Evolutionary conservation across 2,113 vertebrate species (phyloP), one percentile per base, ranked within the genome.

Genomic region (Nansenia antarctica): DNA sequence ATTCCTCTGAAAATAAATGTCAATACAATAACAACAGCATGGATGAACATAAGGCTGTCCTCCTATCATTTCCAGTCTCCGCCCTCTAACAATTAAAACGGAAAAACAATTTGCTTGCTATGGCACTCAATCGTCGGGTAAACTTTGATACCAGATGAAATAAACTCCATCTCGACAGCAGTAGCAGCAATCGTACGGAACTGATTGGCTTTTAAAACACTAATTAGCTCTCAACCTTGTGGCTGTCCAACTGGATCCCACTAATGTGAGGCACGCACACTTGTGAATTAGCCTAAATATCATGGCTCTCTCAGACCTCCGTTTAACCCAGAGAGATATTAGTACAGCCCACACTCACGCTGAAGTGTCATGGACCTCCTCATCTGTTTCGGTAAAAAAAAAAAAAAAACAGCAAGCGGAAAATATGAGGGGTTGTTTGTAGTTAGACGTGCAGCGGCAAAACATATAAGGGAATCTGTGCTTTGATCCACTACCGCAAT

Each of bases 221-320:
- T 84, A 80, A 83, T 86, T 86, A 82, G 72, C 67, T 67, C 66
- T 71, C 74, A 76, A 79, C 77, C 79, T 82, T 72, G 37, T 62
- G 65, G 62, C 67, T 65, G 60, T 73, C 75, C 68, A 63, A 84
- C 70, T 69, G 80, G 32, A 57, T 62, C 70, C 62, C 34, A 54
- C 68, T 70, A 73, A 67, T 72, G 75, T 69, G 69, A 45, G 34
- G 58, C 34, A 30, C 65, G 49, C 32, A 70, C 35, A 31, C 77
- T 82, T 67, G 66, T 73, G 73, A 80, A 76, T 75, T 71, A 69
- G 24, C 74, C 55, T 66, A 62, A 79, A 74, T 68, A 80, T 69
- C 68, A 54, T 30, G 55, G 42, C 69, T 62, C 74, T 75, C 42
- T 49, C 29, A 49, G 45, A 31, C 55, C 55, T 67, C 49, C 53